Base-by-base conservation (phyloP, 2,797 vertebrate species). In the Aythya fuligula region DNA sequence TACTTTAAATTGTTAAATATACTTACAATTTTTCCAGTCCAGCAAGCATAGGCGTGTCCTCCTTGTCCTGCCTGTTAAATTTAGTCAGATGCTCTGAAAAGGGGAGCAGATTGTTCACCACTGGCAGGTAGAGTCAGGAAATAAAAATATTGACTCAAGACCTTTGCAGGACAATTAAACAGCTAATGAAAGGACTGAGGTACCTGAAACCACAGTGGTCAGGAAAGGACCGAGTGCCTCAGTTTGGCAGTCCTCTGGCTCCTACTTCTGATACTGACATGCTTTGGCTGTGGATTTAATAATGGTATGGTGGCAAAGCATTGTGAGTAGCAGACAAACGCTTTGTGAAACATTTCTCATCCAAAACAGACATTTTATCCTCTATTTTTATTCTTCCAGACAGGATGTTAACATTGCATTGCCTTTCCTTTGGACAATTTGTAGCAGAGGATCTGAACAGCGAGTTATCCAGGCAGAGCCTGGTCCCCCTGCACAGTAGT, bases 111-210 rank as follows among this genome's bases (percentile, higher is more conserved):
- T 95, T 94, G 47, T 94, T 97, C 83, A 95, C 87, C 92, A 76
- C 75, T 95, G 87, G 83, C 92, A 98, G 95, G 96, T 97, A 93
- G 97, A 98, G 97, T 96, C 81, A 96, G 97, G 97, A 98, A 98
- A 97, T 96, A 95, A 96, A 97, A 98, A 98, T 98, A 98, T 98
- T 98, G 97, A 98, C 96, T 97, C 47, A 92, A 96, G 95, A 81
- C 87, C 17, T 97, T 97, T 97, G 89, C 90, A 96, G 91, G 95
- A 96, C 94, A 97, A 97, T 98, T 97, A 97, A 97, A 96, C 30
- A 96, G 85, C 81, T 92, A 97, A 97, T 97, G 97, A 98, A 97
- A 97, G 96, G 95, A 74, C 64, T 94, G 82, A 74, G 96, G 92
- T 89, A 95, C 54, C 90, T 92, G 94, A 95, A 96, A 90, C 92